Evolutionary conservation across 2,113 vertebrate genomes (phyloP).

Genomic region (Motacilla tschutschensis): DNA sequence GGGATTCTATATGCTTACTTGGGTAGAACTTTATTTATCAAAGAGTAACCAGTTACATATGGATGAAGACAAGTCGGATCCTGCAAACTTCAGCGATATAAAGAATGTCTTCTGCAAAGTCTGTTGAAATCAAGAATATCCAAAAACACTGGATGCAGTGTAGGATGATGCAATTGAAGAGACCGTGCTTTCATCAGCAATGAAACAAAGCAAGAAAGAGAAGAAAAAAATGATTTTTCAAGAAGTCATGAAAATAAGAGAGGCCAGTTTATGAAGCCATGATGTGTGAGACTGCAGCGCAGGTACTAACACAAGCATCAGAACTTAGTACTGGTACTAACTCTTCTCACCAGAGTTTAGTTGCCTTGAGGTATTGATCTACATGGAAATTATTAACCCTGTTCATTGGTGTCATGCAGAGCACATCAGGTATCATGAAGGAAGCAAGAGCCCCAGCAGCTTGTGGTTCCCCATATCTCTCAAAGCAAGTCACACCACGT

Average conservation of each 20-base stretch:
- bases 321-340: neutral
- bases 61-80: conserved; percentile 16
- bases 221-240: neutral
- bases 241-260: neutral
- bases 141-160: neutral
- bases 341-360: neutral
- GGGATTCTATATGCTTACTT: neutral
- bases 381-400: neutral
- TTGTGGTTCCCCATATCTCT: neutral
- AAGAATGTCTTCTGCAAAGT: neutral
- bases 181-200: neutral
- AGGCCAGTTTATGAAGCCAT: neutral
- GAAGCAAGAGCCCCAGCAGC: neutral
- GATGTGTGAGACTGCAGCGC: neutral
- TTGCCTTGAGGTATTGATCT: neutral
- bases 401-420: neutral
- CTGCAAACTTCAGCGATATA: neutral
- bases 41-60: neutral
- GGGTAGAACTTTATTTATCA: neutral
- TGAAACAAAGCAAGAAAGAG: neutral
- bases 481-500: neutral
- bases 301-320: neutral
- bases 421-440: neutral
- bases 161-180: neutral
- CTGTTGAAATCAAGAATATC: neutral